Conservation (phyloP, 2,888 invertebrate genomes). For the Andrena haemorrhoa region DNA sequence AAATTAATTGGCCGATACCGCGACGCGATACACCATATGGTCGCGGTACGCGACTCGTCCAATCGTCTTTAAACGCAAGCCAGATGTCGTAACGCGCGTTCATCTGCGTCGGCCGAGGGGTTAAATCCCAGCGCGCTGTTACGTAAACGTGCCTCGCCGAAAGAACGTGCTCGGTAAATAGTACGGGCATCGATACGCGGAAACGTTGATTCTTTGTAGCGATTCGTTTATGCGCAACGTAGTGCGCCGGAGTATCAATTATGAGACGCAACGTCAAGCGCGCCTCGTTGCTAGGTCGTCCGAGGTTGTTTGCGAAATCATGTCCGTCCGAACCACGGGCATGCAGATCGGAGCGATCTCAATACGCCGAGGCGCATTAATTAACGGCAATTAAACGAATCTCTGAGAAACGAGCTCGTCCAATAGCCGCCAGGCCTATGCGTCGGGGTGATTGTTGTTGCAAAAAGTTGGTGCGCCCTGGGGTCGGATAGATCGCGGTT, state of each 20-base stretch:
- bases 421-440: slow-evolving; percentile 13
- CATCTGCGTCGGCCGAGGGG: slow-evolving; percentile 50
- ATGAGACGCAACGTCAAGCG: slow-evolving; percentile 1
- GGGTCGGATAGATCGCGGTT: slow-evolving; percentile 14
- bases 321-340: slow-evolving; percentile 6
- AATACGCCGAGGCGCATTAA: slow-evolving; percentile 37
- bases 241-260: slow-evolving; percentile 32
- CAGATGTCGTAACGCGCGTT: slow-evolving; percentile 53
- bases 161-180: slow-evolving; percentile 1
- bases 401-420: slow-evolving; percentile 33
- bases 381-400: slow-evolving; percentile 46
- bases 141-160: slow-evolving; percentile 45
- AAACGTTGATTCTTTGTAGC: slow-evolving; percentile 37
- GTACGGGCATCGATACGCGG: slow-evolving; percentile 49
- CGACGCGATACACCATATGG: slow-evolving; percentile 35
- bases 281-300: background rate
- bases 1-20: slow-evolving; percentile 60
- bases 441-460: slow-evolving; percentile 33
- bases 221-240: slow-evolving; percentile 27
- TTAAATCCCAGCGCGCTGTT: slow-evolving; percentile 42
- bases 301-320: slow-evolving; percentile 28
- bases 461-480: slow-evolving; percentile 27
- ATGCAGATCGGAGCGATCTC: slow-evolving; percentile 36
- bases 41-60: slow-evolving; percentile 17
- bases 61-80: slow-evolving; percentile 37